Evolutionary conservation across 2,113 vertebrate genomes (phyloP).

Genomic region (Cromileptes altivelis): DNA sequence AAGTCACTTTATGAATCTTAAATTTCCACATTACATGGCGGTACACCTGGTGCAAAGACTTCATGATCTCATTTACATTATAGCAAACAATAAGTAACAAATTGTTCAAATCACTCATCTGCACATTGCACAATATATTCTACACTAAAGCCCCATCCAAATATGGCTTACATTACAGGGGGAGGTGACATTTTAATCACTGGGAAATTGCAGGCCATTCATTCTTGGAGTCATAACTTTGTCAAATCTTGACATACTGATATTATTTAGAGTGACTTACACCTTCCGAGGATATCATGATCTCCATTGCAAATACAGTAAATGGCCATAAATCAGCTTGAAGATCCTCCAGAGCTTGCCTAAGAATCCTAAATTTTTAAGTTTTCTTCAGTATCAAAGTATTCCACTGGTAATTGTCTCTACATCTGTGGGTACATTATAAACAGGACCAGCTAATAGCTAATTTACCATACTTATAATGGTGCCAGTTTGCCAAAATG

Average conservation of each 20-base stretch:
- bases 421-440: neutral
- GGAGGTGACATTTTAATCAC: neutral
- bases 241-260: neutral
- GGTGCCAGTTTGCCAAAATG: too few relatives aligned
- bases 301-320: neutral
- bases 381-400: neutral
- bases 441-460: neutral
- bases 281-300: neutral
- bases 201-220: neutral
- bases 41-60: neutral
- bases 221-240: neutral
- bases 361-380: neutral
- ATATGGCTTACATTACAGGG: neutral
- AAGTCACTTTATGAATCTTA: neutral
- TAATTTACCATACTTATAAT: neutral
- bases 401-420: neutral
- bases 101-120: neutral
- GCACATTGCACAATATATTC: neutral
- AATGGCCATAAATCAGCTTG: neutral
- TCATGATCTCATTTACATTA: neutral
- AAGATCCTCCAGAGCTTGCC: neutral
- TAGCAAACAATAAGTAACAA: neutral
- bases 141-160: neutral
- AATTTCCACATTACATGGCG: neutral
- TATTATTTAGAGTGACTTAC: neutral